phyloP scores from a whole-genome alignment of 2,888 invertebrate genomes.

The Choristoneura rosaceana region DNA sequence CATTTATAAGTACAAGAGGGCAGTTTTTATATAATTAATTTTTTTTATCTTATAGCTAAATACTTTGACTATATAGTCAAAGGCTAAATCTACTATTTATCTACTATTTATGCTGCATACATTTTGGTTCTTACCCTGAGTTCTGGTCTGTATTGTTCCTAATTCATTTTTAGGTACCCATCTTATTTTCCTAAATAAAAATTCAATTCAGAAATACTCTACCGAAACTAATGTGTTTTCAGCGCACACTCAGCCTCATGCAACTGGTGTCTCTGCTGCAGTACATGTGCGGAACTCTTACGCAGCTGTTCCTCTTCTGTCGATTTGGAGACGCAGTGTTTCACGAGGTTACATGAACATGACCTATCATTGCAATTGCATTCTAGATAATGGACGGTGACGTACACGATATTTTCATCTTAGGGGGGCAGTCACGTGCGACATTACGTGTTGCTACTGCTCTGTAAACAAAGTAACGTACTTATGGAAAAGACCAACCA shows the following conservation, averaged over 20 bases:
- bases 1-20: no score
- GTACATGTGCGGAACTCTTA: slow-evolving; percentile 66
- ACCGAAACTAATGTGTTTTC: slow-evolving; percentile 5
- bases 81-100: no score
- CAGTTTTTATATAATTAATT: no score
- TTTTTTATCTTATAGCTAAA: no score
- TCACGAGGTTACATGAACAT: slow-evolving; percentile 55
- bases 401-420: slow-evolving; percentile 1
- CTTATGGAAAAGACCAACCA: background rate
- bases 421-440: slow-evolving; percentile 21
- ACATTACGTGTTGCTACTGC: background rate
- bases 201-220: no score
- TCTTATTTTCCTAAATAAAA: no score
- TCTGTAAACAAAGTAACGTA: background rate
- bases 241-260: slow-evolving; percentile 64
- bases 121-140: no score
- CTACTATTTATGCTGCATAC: no score
- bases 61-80: no score
- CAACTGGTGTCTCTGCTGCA: slow-evolving; percentile 65
- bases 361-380: slow-evolving; percentile 4
- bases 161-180: no score
- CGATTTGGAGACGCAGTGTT: slow-evolving; percentile 66
- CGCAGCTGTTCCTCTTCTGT: slow-evolving; percentile 71
- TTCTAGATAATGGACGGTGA: slow-evolving; percentile 24
- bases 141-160: no score